These are phyloP conservation scores for Radopholus similis DNA, from an alignment of 1,140 invertebrate genomes.

Conservation along the genomic window DNA sequence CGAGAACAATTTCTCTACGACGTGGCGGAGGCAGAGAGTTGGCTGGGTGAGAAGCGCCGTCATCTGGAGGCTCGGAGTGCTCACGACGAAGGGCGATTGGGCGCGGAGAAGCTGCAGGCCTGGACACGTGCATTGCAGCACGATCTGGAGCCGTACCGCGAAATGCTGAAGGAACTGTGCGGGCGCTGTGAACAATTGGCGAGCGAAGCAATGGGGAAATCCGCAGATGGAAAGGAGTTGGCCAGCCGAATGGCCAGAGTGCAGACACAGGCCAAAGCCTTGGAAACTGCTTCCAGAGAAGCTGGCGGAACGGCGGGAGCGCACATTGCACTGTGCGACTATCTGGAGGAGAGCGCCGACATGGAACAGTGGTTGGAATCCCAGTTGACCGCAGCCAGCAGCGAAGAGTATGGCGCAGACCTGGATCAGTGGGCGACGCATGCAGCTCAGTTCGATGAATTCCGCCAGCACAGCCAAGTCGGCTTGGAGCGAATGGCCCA, in stretches of 20 bases:
- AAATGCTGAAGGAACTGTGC: constrained; percentile 24
- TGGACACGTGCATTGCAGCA: constrained; percentile 75
- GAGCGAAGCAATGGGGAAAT: constrained; percentile 4
- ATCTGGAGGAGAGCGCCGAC: constrained; percentile 81
- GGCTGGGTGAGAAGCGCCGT: constrained; percentile 68
- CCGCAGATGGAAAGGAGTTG: constrained; percentile 74
- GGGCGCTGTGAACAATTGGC: constrained; percentile 37
- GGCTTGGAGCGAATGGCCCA: constrained; percentile 86
- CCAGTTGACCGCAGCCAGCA: constrained; percentile 80
- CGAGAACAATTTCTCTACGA: constrained; percentile 65
- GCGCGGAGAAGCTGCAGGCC: constrained; percentile 83
- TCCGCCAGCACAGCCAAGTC: constrained; percentile 83
- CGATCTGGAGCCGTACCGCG: constrained; percentile 40
- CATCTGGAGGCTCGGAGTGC: constrained; percentile 73
- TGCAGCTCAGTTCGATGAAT: constrained; percentile 84
- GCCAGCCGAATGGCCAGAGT: constrained; percentile 82
- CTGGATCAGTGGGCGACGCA: constrained; percentile 84
- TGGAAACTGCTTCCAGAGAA: constrained; percentile 69
- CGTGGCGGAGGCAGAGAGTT: constrained; percentile 83
- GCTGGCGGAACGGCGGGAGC: constrained; percentile 64
- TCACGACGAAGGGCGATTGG: constrained; percentile 77
- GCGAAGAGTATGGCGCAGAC: constrained; percentile 93
- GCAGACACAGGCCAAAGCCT: constrained; percentile 65
- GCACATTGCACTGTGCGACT: constrained; percentile 78
- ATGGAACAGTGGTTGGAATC: constrained; percentile 90